Evolutionary conservation across 2,888 invertebrate genomes (phyloP), one percentile per base, ranked within the genome.

Genomic region (Podotricha telesiphe): DNA sequence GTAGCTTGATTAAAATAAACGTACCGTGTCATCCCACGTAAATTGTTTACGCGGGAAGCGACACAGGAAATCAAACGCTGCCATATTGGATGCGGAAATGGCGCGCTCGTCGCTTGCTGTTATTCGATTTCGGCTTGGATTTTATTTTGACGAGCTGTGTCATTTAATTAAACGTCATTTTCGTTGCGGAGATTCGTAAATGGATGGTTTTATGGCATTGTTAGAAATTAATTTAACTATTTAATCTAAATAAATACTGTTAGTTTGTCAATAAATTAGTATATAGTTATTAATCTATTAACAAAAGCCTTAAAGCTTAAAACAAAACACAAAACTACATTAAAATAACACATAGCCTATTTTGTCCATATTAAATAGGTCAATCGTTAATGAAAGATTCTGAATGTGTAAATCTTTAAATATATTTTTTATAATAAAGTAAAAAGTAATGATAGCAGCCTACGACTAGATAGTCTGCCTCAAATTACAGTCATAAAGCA

Each of bases 51-150:
- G 80, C 77, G 80, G 79, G 80, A 86, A 86, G 82, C 84, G 82
- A 77, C 77, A 78, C 83, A 88, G 92, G 92, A 93, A 89, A 92
- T 93, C 88, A 90, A 91, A 86, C 81, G 85, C 86, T 76, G 90
- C 91, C 90, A 87, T 91, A 88, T 91, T 91, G 87, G 84, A 88
- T 85, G 79, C 89, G 92, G 92, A 93, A 91, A 92, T 91, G 86
- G 83, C 76, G 79, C 79, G 78, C 78, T 78, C 77, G 79, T 77
- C 80, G 78, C 75, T 75, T 76, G 72, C 68, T 69, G 75, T 79
- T 78, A 81, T 79, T 81, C 72, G 79, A 77, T 78, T 77, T 76
- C 68, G 75, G 73, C 68, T 73, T 72, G 72, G 72, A 73, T 77
- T 73, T 70, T 73, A 68, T 73, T 73, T 71, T 67, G 71, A 69